These are phyloP conservation scores for Malurus leucopterus DNA, from an alignment of 2,797 vertebrate genomes.

Conservation along the genomic window DNA sequence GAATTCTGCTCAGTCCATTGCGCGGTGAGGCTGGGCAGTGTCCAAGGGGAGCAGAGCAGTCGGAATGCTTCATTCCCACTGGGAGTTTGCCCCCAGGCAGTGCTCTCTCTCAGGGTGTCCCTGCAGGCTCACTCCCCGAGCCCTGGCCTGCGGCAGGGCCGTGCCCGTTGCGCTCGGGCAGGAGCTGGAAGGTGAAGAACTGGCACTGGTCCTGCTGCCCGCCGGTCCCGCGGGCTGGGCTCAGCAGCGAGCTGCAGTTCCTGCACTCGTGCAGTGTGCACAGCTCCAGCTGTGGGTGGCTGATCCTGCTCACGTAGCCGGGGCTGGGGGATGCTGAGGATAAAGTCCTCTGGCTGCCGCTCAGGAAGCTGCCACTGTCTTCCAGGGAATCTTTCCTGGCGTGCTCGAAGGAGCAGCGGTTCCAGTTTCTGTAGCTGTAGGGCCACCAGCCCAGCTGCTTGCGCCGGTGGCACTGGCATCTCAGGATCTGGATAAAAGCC, in stretches of 20 bases:
- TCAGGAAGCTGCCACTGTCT: conserved; percentile 83
- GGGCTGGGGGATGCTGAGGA: conserved; percentile 86
- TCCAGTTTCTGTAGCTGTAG: conserved; percentile 88
- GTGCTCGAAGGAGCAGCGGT: conserved; percentile 79
- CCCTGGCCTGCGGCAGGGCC: background rate
- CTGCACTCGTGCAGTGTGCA: conserved; percentile 75
- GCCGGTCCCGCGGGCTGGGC: conserved; percentile 53
- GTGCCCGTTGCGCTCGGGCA: conserved; percentile 68
- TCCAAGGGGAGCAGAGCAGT: background rate
- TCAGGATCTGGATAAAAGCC: conserved; percentile 91
- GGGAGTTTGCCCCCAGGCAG: background rate
- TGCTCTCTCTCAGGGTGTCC: conserved; percentile 36
- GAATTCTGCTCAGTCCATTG: background rate
- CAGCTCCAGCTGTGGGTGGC: conserved; percentile 74
- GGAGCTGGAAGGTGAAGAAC: conserved; percentile 63
- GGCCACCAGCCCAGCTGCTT: conserved; percentile 80
- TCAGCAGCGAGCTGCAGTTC: conserved; percentile 69
- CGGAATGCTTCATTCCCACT: background rate
- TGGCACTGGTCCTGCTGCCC: conserved; percentile 24
- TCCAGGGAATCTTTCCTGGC: conserved; percentile 84
- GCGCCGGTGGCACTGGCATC: conserved; percentile 86
- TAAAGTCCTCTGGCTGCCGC: conserved; percentile 88
- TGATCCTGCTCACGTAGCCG: conserved; percentile 77
- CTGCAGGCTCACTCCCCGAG: background rate
- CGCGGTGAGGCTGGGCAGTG: background rate